These are phyloP conservation scores for Neotoma lepida DNA, from an alignment of 2,113 vertebrate genomes.

Conservation along the genomic window DNA sequence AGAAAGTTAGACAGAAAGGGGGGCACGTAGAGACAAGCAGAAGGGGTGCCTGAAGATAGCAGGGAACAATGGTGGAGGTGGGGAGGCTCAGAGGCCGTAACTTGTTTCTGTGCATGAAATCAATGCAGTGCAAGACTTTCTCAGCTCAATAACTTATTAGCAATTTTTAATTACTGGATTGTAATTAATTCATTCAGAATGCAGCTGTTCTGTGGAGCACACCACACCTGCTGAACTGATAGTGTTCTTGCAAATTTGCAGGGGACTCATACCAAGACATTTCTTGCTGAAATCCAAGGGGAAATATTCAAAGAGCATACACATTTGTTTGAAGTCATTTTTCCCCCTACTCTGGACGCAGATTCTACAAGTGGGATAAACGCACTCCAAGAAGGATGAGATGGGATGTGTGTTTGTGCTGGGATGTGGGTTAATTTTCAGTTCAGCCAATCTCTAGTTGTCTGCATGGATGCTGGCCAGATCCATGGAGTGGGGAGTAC, in stretches of 20 bases:
- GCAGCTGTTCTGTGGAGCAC: conserved; percentile 18
- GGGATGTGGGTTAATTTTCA: too few relatives aligned
- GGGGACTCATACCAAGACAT: background rate
- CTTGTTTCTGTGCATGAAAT: conserved; percentile 41
- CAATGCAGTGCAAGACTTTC: conserved; percentile 21
- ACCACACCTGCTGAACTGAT: conserved; percentile 13
- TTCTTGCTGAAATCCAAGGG: conserved; percentile 3
- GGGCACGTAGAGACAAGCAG: background rate
- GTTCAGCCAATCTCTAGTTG: background rate
- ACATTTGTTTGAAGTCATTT: background rate
- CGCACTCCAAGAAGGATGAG: background rate
- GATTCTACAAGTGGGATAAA: background rate
- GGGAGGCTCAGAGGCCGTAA: background rate
- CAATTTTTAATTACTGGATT: conserved; percentile 77
- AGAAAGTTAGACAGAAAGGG: background rate
- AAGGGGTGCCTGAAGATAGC: background rate
- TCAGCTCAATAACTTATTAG: conserved; percentile 75
- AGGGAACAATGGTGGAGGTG: background rate
- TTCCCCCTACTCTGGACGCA: background rate
- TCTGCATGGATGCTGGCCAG: background rate
- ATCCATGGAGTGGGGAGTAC: fast-evolving
- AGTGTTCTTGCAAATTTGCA: background rate
- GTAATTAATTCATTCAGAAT: conserved; percentile 71
- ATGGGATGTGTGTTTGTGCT: background rate
- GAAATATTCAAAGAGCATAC: background rate